Evolutionary conservation across 2,888 invertebrate species (phyloP), one percentile per base, ranked within the genome.

Genomic region (Hyles lineata): DNA sequence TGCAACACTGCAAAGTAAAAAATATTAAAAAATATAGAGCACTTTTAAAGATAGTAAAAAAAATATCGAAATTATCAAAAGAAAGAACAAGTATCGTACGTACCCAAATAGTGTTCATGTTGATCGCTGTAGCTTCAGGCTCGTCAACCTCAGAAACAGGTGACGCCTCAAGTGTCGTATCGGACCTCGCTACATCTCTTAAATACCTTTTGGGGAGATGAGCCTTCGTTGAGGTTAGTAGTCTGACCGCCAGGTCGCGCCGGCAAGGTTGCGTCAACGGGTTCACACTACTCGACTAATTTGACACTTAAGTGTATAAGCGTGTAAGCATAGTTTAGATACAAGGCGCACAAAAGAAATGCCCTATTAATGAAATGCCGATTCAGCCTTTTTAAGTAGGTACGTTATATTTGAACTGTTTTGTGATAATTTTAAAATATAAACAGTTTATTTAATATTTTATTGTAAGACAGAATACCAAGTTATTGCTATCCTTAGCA

Each of bases 91-190:
- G 72, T 50, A 69, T 3, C 43, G 60, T 87, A 93, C 93, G 82
- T 91, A 93, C 93, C 92, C 86, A 87, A 78, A 87, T 78, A 60
- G 83, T 82, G 80, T 84, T 82, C 93, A 93, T 93, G 81, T 80
- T 85, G 84, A 76, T 75, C 73, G 72, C 76, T 76, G 77, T 78
- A 70, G 76, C 82, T 78, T 76, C 80, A 78, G 70, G 60, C 50
- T 43, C 67, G 67, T 74, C 81, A 81, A 82, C 80, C 83, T 83
- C 83, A 81, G 83, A 80, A 80, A 85, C 83, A 83, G 83, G 85
- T 85, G 87, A 83, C 82, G 83, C 82, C 84, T 80, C 82, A 85
- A 91, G 88, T 93, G 93, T 90, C 89, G 86, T 80, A 82, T 75
- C 77, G 79, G 76, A 79, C 79, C 75, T 78, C 80, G 84, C 75